A percentile compares a stretch with the other conserved stretches of the same genome.
These are phyloP conservation scores for Drosophila biarmipes DNA, from an alignment of 1,140 invertebrate genomes.

Conservation along the genomic window DNA sequence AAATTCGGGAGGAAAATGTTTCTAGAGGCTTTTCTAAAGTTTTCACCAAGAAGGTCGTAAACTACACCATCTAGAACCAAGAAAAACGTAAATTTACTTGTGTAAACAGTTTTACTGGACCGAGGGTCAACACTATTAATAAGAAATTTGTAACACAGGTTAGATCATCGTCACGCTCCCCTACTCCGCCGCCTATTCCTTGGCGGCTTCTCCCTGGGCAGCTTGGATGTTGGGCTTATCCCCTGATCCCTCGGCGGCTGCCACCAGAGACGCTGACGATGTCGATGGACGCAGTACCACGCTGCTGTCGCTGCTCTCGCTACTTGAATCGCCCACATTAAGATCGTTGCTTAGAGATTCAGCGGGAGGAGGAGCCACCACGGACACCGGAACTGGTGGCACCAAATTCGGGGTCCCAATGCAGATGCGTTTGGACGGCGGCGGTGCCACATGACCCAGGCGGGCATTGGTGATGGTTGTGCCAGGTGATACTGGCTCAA, in stretches of 20 bases:
- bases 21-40: neutral
- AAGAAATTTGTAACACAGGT: conserved; percentile 55
- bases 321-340: conserved; percentile 71
- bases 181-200: conserved; percentile 36
- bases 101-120: conserved; percentile 53
- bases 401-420: conserved; percentile 35
- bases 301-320: conserved; percentile 70
- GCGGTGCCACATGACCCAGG: conserved; percentile 65
- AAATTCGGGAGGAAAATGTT: neutral
- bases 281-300: conserved; percentile 58
- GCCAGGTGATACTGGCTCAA: conserved; percentile 85
- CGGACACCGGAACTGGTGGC: conserved; percentile 37
- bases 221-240: conserved; percentile 34
- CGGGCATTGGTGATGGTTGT: conserved; percentile 63
- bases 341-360: conserved; percentile 49
- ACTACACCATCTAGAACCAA: neutral
- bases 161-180: neutral
- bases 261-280: conserved; percentile 48
- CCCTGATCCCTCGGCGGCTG: conserved; percentile 45
- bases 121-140: conserved; percentile 54
- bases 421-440: conserved; percentile 71
- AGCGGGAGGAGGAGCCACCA: conserved; percentile 37
- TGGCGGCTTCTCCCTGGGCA: conserved; percentile 13
- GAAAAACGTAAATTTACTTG: neutral
- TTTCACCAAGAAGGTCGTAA: neutral